Evolutionary conservation across 2,797 vertebrate genomes (phyloP), one percentile per base, ranked within the genome.

Genomic region (Crotalus adamanteus): DNA sequence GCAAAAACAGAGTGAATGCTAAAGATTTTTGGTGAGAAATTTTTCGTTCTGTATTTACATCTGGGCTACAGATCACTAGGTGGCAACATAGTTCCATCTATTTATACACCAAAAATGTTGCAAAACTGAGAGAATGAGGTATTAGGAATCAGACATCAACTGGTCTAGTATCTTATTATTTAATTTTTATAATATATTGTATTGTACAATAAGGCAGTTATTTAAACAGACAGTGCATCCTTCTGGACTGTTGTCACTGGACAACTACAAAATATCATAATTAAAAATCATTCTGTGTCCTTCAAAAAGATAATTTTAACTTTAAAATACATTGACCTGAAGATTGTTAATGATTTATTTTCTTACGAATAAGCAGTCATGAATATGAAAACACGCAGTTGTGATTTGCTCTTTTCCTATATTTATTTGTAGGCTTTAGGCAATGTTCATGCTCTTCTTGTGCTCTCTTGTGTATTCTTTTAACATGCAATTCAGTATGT

Each of bases 21-120:
- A 42, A 42, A 42, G 73, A 22, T 78, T 42, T 78, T 78, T 42
- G 18, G 7, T 78, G 37, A 11, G 14, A 51, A 31, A 14, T 4
- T 51, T 20, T 87, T 92, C 0, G 47, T 12, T 57, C 57, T 6
- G 12, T 87, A 51, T 78, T 57, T 86, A 60, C 63, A 91, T 83
- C 13, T 31, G 53, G 4, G 89, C 60, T 94, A 95, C 0, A 0
- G 11, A 73, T 87, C 97, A 51, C 93, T 94, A 97, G 96, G 91
- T 95, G 95, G 95, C 95, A 95, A 37, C 63, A 93, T 2, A 5
- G 42, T 56, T 93, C 93, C 91, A 95, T 55, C 91, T 91, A 73
- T 60, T 59, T 65, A 9, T 53, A 65, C 37, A 73, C 3, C 37
- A 83, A 83, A 83, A 83, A 47, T 8, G 51, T 88, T 83, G 25